Evolutionary conservation across 2,888 invertebrate genomes (phyloP), one percentile per base, ranked within the genome.

Genomic region (Plemyria rubiginata): DNA sequence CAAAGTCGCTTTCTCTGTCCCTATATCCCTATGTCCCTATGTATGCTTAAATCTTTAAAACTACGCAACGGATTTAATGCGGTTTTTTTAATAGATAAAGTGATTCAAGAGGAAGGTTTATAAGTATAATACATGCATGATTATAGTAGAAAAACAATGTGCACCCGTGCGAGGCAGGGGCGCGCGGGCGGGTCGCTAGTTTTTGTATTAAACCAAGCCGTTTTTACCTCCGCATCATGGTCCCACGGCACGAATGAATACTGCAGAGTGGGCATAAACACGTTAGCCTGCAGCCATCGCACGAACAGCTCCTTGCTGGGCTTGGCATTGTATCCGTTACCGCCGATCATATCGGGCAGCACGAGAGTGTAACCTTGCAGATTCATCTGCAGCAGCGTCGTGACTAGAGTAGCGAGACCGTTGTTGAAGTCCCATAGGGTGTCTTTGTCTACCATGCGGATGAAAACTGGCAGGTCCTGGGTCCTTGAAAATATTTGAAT

Each of bases 161-260:
- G n/a, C n/a, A n/a, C n/a, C n/a, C n/a, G n/a, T n/a, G n/a, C n/a
- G n/a, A n/a, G n/a, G n/a, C n/a, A n/a, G n/a, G n/a, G n/a, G n/a
- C n/a, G n/a, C n/a, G n/a, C n/a, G n/a, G n/a, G n/a, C n/a, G n/a
- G n/a, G n/a, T n/a, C n/a, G n/a, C n/a, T n/a, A n/a, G n/a, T 22
- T 22, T 22, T 22, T 22, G 22, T 22, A 22, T 2, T 22, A 36
- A 36, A 2, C 11, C 36, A 11, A 2, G 36, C 36, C 1, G 11
- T 16, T 38, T 40, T 45, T 66, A 92, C 93, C 84, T 95, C 94
- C 0, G 91, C 80, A 75, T 95, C 95, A 81, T 94, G 96, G 63
- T 96, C 95, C 97, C 97, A 98, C 0, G 97, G 97, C 5, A 95
- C 94, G 71, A 95, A 95, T 0, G 97, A 97, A 80, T 96, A 96